Conservation (phyloP, 2,113 vertebrate genomes). For the Rhinoderma darwinii region DNA sequence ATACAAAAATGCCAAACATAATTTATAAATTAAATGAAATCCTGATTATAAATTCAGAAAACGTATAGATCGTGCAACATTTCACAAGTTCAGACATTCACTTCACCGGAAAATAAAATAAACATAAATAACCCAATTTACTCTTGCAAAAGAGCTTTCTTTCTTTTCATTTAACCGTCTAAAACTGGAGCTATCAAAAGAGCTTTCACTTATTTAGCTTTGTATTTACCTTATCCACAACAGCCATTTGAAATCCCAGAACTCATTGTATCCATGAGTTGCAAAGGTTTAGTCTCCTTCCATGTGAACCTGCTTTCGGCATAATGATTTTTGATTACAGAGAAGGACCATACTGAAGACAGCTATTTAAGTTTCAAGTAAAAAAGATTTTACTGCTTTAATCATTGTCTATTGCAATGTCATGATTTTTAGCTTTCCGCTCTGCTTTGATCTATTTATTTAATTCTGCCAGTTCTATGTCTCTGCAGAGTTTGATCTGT, state of each 20-base stretch:
- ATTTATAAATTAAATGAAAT: too few species aligned
- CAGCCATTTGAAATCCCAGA: slow-evolving; percentile 13
- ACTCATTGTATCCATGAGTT: not conserved
- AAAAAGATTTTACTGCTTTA: slow-evolving; percentile 31
- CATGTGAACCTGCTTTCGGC: slow-evolving; percentile 2
- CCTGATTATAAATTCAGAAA: not conserved
- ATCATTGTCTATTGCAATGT: slow-evolving; percentile 52
- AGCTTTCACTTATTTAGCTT: not conserved
- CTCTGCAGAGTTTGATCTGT: slow-evolving; percentile 43
- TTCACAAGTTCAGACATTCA: not conserved
- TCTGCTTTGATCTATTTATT: slow-evolving; percentile 50
- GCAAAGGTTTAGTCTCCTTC: slow-evolving; percentile 17
- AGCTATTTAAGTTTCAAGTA: slow-evolving; percentile 38
- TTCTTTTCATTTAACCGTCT: not conserved
- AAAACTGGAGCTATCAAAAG: not conserved
- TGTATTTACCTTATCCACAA: slow-evolving; percentile 12
- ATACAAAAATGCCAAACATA: too few species aligned
- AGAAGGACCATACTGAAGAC: not conserved
- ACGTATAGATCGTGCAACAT: not conserved
- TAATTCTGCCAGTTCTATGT: slow-evolving; percentile 37
- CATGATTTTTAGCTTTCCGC: slow-evolving; percentile 47
- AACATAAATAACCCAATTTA: not conserved
- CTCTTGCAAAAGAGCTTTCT: not conserved
- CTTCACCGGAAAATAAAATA: not conserved
- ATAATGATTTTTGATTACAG: slow-evolving; percentile 1